phyloP scores from a whole-genome alignment of 2,888 invertebrate species.

The Barypeithes pellucidus region DNA sequence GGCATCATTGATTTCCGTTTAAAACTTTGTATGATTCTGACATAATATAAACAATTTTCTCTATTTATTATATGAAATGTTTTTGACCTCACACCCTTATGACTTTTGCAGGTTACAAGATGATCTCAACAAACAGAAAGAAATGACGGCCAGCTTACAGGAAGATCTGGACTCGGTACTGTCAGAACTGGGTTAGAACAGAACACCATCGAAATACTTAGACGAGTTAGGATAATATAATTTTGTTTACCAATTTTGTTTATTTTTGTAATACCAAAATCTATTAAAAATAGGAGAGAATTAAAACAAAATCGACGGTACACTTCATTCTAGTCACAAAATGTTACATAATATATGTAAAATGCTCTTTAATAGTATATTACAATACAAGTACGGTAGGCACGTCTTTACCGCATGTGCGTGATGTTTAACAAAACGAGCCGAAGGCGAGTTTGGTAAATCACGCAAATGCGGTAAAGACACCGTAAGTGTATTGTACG shows the following conservation, averaged over 20 bases:
- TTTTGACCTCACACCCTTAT: too few relatives aligned
- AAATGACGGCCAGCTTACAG: conserved; percentile 83
- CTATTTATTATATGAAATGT: too few relatives aligned
- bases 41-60: too few relatives aligned
- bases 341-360: conserved; percentile 6
- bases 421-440: too few relatives aligned
- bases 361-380: too few relatives aligned
- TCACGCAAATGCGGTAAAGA: too few relatives aligned
- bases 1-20: too few relatives aligned
- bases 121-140: conserved; percentile 87
- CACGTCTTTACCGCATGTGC: too few relatives aligned
- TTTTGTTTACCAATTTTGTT: conserved; percentile 37
- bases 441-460: too few relatives aligned
- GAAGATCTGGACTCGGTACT: conserved; percentile 90
- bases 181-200: conserved; percentile 84
- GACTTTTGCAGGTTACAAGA: conserved; percentile 81
- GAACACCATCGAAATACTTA: conserved; percentile 50
- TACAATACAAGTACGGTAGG: too few relatives aligned
- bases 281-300: conserved; percentile 6
- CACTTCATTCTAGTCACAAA: conserved; percentile 30
- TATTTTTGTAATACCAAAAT: conserved; percentile 33
- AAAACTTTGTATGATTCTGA: too few relatives aligned
- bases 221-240: conserved; percentile 22
- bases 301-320: not conserved
- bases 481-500: too few relatives aligned